Evolutionary conservation across 2,113 vertebrate species (phyloP).

Genomic region (Osmerus mordax): DNA sequence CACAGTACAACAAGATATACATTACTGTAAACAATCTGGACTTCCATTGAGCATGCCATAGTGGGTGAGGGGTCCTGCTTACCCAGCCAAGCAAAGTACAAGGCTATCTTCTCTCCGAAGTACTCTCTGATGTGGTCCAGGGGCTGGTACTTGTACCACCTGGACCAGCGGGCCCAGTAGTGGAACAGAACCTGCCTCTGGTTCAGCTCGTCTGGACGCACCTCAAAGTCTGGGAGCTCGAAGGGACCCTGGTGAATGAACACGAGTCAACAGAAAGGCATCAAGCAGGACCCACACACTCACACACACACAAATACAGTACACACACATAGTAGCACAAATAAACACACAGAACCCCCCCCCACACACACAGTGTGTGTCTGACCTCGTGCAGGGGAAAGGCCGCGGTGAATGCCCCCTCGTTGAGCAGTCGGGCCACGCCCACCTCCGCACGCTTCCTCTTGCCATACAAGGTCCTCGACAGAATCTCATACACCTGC

Average conservation of each 20-base stretch:
- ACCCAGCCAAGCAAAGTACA: constrained; percentile 70
- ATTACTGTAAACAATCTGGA: no score
- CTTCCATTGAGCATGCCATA: no score
- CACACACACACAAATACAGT: background rate
- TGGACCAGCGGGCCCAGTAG: constrained; percentile 77
- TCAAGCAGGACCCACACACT: background rate
- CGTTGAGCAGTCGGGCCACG: constrained; percentile 69
- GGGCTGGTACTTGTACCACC: constrained; percentile 79
- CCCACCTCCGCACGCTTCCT: constrained; percentile 73
- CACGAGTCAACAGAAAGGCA: background rate
- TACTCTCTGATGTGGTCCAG: constrained; percentile 69
- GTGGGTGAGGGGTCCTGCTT: constrained; percentile 10
- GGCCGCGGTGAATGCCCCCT: constrained; percentile 69
- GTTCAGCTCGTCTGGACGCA: constrained; percentile 67
- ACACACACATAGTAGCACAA: background rate
- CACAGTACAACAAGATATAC: no score
- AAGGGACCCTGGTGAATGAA: constrained; percentile 61
- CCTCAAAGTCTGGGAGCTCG: constrained; percentile 57
- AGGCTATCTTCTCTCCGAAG: constrained; percentile 70
- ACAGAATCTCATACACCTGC: constrained; percentile 78
- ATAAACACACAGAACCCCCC: background rate
- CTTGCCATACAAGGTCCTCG: constrained; percentile 67
- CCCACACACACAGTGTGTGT: background rate
- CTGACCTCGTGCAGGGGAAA: constrained; percentile 76
- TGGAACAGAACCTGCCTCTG: constrained; percentile 70